Evolutionary conservation across 1,140 invertebrate species (phyloP).

Genomic region (Hycleus cichorii): DNA sequence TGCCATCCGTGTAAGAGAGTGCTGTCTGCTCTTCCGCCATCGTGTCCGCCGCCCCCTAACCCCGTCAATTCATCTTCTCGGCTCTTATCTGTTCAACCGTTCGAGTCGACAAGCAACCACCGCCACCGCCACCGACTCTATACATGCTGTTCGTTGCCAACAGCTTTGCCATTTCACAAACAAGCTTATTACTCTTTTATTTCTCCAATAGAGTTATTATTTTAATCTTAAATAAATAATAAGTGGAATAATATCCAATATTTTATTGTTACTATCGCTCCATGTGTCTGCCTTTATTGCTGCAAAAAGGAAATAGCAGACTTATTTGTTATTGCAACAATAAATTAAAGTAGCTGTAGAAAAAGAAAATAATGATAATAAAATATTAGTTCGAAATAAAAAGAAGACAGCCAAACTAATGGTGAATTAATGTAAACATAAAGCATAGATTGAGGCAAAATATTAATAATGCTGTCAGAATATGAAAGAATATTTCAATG

Average conservation of each 20-base stretch:
- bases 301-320: too few relatives aligned
- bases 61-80: constrained; percentile 39
- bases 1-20: constrained; percentile 38
- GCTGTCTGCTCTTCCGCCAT: constrained; percentile 39
- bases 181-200: too few relatives aligned
- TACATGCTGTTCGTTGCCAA: not conserved
- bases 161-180: too few relatives aligned
- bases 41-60: constrained; percentile 36
- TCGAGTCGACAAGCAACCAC: constrained; percentile 10
- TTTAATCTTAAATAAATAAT: too few relatives aligned
- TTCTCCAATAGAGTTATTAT: too few relatives aligned
- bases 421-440: constrained; percentile 31
- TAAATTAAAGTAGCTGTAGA: too few relatives aligned
- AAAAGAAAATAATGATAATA: too few relatives aligned
- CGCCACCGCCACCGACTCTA: constrained; percentile 12
- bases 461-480: constrained; percentile 29
- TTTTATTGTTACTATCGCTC: too few relatives aligned
- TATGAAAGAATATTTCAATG: constrained; percentile 27
- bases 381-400: too few relatives aligned
- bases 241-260: too few relatives aligned
- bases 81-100: constrained; percentile 26
- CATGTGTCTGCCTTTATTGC: too few relatives aligned
- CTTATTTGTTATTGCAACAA: too few relatives aligned
- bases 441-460: constrained; percentile 22
- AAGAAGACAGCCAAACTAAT: constrained; percentile 15